Evolutionary conservation across 2,113 vertebrate species (phyloP).

Genomic region (Austrofundulus limnaeus): DNA sequence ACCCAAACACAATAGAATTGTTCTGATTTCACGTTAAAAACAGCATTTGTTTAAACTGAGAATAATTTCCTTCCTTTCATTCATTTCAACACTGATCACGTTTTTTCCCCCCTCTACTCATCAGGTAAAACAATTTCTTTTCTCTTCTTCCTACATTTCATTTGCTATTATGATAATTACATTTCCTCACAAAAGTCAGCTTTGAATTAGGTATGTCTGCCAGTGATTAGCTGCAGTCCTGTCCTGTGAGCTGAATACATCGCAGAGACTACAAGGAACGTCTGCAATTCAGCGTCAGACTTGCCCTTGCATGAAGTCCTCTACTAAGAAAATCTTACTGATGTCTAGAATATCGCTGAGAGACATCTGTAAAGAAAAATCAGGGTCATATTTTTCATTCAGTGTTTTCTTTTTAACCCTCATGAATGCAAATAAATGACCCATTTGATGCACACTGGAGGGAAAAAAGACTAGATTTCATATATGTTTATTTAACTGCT

Average conservation of each 20-base stretch:
- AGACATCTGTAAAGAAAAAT: conserved; percentile 41
- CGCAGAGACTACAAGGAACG: conserved; percentile 8
- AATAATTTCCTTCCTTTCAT: not conserved
- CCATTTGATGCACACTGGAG: conserved; percentile 36
- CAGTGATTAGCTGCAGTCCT: conserved; percentile 54
- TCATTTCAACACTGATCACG: conserved; percentile 38
- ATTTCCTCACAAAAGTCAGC: conserved; percentile 47
- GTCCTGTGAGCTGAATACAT: conserved; percentile 48
- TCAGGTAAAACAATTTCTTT: conserved; percentile 60
- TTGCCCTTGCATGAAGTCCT: conserved; percentile 49
- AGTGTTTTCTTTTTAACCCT: conserved; percentile 51
- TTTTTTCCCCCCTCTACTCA: conserved; percentile 27
- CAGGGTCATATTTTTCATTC: conserved; percentile 44
- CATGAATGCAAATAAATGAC: conserved; percentile 60
- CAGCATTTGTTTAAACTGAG: too few relatives aligned
- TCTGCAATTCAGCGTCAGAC: conserved; percentile 17
- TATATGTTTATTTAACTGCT: conserved; percentile 60
- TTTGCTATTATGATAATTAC: conserved; percentile 67
- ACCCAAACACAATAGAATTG: too few relatives aligned
- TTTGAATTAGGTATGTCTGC: conserved; percentile 56
- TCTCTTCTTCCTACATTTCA: conserved; percentile 45
- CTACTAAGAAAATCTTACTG: conserved; percentile 61
- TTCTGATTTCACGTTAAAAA: too few relatives aligned
- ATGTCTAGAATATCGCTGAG: conserved; percentile 61
- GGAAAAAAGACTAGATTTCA: not conserved